These are phyloP conservation scores for Ormyrus nitidulus DNA, from an alignment of 2,888 invertebrate genomes.

Conservation along the genomic window DNA sequence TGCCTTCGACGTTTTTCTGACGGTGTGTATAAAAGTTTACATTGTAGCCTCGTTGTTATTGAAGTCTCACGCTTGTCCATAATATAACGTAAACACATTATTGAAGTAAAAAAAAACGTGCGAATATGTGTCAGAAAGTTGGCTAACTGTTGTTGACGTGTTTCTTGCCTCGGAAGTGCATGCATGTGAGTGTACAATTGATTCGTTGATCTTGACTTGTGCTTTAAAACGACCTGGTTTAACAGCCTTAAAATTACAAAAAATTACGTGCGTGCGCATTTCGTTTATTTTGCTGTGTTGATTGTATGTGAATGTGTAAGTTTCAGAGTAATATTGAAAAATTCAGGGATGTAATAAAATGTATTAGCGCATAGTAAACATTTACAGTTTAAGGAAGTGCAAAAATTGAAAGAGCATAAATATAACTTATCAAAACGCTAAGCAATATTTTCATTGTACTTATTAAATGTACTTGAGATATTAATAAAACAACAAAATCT, in stretches of 20 bases:
- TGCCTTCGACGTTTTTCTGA: slow-evolving; percentile 53
- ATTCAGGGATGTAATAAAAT: slow-evolving; percentile 31
- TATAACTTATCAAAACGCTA: slow-evolving; percentile 31
- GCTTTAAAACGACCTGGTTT: too few relatives aligned
- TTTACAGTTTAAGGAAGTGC: not conserved
- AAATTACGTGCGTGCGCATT: not conserved
- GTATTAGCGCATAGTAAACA: slow-evolving; percentile 1
- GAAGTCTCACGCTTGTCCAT: slow-evolving; percentile 38
- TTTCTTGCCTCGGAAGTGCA: slow-evolving; percentile 41
- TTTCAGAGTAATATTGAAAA: slow-evolving; percentile 1
- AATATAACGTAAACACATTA: slow-evolving; percentile 33
- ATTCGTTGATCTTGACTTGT: too few relatives aligned
- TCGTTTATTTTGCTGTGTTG: slow-evolving; percentile 31
- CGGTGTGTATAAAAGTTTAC: slow-evolving; percentile 35
- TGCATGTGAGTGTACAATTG: slow-evolving; percentile 1
- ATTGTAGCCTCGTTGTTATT: slow-evolving; percentile 49
- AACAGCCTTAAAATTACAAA: not conserved
- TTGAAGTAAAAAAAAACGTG: slow-evolving; percentile 16
- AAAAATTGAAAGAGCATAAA: slow-evolving; percentile 42
- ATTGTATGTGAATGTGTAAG: slow-evolving; percentile 1
- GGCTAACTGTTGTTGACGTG: slow-evolving; percentile 22
- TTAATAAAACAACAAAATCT: not conserved
- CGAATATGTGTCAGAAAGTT: slow-evolving; percentile 14
- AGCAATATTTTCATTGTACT: slow-evolving; percentile 48
- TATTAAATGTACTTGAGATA: slow-evolving; percentile 1